Conservation (phyloP, 2,797 vertebrate species). For the Mallotus villosus region DNA sequence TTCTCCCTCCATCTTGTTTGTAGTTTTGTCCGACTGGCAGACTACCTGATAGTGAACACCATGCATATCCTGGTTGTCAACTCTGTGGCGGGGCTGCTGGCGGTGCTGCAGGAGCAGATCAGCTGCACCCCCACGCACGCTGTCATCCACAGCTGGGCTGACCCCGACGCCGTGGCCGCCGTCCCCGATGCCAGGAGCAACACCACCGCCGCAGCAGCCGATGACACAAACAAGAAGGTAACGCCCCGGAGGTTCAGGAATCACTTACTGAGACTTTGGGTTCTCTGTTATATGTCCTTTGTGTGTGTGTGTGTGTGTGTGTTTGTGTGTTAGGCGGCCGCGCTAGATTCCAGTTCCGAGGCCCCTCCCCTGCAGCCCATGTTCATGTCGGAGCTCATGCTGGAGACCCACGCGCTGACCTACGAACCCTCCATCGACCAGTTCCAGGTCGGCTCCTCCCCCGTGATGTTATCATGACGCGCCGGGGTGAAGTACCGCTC, state of each 20-base stretch:
- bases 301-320: slow-evolving; percentile 26
- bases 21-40: slow-evolving; percentile 85
- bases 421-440: slow-evolving; percentile 79
- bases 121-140: slow-evolving; percentile 65
- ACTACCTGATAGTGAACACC: slow-evolving; percentile 81
- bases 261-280: neutral
- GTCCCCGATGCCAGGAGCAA: neutral
- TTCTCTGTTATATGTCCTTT: neutral
- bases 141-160: slow-evolving; percentile 73
- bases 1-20: neutral
- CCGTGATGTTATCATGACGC: neutral
- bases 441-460: slow-evolving; percentile 72
- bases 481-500: neutral
- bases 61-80: slow-evolving; percentile 78
- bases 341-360: slow-evolving; percentile 56
- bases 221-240: slow-evolving; percentile 69
- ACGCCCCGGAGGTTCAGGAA: neutral
- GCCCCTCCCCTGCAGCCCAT: slow-evolving; percentile 61
- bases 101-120: slow-evolving; percentile 73
- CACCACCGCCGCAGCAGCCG: slow-evolving; percentile 6
- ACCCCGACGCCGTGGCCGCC: slow-evolving; percentile 22
- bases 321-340: slow-evolving; percentile 25
- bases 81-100: slow-evolving; percentile 71
- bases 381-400: slow-evolving; percentile 79
- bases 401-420: slow-evolving; percentile 72